Evolutionary conservation across 2,888 invertebrate species (phyloP), one percentile per base, ranked within the genome.

Genomic region (Anticlea derivata): DNA sequence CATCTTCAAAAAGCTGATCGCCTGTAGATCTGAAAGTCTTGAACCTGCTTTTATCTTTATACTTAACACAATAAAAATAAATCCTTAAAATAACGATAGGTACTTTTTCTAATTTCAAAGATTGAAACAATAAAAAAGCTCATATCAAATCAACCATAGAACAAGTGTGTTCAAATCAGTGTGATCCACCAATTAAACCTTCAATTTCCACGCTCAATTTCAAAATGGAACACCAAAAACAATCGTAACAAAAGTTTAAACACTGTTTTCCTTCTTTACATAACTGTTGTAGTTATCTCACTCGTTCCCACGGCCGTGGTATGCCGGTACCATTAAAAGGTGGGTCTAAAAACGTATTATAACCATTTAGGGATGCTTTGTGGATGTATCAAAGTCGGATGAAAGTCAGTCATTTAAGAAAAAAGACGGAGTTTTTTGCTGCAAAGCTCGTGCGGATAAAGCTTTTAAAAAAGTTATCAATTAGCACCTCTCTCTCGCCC

Each of bases 251-350:
- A 68, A 71, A 74, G 77, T 68, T 55, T 75, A 81, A 81, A 82
- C 75, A 82, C 55, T 61, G 75, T 78, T 83, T 85, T 83, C 84
- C 86, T 76, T 77, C 80, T 80, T 83, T 80, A 80, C 81, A 75
- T 80, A 85, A 83, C 83, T 71, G 80, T 75, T 51, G 55, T 47
- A 46, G 66, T 73, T 82, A 84, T 81, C 80, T 77, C 46, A 52
- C 55, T 59, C 53, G 71, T 86, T 87, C 86, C 80, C 86, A 87
- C 86, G 86, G 65, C 66, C 26, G 48, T 56, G 72, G 80, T 72
- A 78, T 73, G 75, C 61, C 50, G 49, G 50, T 52, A 38, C 55
- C 55, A 58, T 60, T 63, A 70, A 64, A 66, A 64, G 58, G 57
- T 57, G 58, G 51, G 55, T 62, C 61, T 62, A 60, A 62, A 57